phyloP scores from a whole-genome alignment of 2,888 invertebrate species.

The Octodonta nipae region DNA sequence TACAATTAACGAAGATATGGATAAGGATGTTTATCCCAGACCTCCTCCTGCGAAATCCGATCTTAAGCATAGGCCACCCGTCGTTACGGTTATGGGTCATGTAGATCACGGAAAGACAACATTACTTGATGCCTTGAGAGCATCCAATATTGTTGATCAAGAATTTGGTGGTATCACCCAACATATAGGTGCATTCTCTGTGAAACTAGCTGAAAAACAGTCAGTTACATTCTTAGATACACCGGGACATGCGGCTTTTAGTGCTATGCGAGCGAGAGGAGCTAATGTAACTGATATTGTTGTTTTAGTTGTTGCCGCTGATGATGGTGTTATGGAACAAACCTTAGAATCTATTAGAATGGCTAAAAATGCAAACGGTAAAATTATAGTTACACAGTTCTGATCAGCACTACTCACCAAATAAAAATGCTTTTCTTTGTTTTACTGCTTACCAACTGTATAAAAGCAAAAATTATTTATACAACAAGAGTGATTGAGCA shows the following conservation, averaged over 20 bases:
- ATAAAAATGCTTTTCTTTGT: too few species aligned
- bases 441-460: too few species aligned
- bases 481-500: too few species aligned
- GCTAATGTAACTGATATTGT: slow-evolving; percentile 88
- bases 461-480: too few species aligned
- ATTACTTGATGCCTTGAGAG: slow-evolving; percentile 72
- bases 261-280: slow-evolving; percentile 86
- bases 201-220: slow-evolving; percentile 51
- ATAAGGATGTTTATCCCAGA: slow-evolving; percentile 41
- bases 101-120: slow-evolving; percentile 98
- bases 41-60: slow-evolving; percentile 52
- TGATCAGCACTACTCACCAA: too few species aligned
- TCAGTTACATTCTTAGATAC: slow-evolving; percentile 91
- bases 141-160: slow-evolving; percentile 71
- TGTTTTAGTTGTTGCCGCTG: slow-evolving; percentile 91
- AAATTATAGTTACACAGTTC: too few species aligned
- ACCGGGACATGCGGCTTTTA: slow-evolving; percentile 96
- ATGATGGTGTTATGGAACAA: slow-evolving; percentile 98
- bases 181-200: slow-evolving; percentile 95
- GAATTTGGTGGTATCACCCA: slow-evolving; percentile 99
- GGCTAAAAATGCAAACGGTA: slow-evolving; percentile 65
- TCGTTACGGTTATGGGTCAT: slow-evolving; percentile 98
- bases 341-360: slow-evolving; percentile 81
- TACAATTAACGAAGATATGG: slow-evolving; percentile 15
- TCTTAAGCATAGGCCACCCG: slow-evolving; percentile 68